Evolutionary conservation across 1,140 invertebrate genomes (phyloP).

Genomic region (Acromyrmex charruanus): DNA sequence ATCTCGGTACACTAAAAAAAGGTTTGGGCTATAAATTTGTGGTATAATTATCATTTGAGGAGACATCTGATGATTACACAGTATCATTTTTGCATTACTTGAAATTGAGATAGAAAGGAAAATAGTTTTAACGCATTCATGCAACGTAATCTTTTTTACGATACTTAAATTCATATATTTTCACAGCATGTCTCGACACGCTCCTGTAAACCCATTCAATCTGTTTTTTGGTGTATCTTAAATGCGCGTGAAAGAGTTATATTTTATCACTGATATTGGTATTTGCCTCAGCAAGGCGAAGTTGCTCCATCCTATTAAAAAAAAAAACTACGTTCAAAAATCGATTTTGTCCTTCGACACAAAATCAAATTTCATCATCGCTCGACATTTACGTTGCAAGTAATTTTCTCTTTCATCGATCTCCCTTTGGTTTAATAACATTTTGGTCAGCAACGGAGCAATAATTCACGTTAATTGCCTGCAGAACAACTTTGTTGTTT

Average conservation of each 20-base stretch:
- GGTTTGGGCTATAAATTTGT: neutral
- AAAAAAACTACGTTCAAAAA: slow-evolving; percentile 4
- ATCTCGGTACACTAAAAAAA: neutral
- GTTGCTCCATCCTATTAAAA: neutral
- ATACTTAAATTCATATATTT: slow-evolving; percentile 7
- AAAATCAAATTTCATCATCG: slow-evolving; percentile 21
- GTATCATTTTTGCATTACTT: neutral
- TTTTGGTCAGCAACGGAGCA: neutral
- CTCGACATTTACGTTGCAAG: slow-evolving; percentile 27
- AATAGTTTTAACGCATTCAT: neutral
- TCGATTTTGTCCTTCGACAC: neutral
- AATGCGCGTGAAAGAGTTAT: slow-evolving; percentile 1
- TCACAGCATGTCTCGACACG: neutral
- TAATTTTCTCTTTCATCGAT: slow-evolving; percentile 43
- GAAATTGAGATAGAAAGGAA: neutral
- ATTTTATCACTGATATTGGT: slow-evolving; percentile 21
- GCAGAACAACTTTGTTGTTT: neutral
- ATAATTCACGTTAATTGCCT: slow-evolving; percentile 36
- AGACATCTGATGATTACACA: neutral
- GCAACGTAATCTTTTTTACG: neutral
- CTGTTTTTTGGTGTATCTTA: slow-evolving; percentile 7
- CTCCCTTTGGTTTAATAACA: slow-evolving; percentile 38
- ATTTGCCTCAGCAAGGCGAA: neutral
- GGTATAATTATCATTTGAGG: neutral
- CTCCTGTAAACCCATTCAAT: slow-evolving; percentile 2